Percentiles rank a stretch among this genome's conserved stretches.
Conservation (phyloP, 2,888 invertebrate species). For the Eupithecia tripunctaria region DNA sequence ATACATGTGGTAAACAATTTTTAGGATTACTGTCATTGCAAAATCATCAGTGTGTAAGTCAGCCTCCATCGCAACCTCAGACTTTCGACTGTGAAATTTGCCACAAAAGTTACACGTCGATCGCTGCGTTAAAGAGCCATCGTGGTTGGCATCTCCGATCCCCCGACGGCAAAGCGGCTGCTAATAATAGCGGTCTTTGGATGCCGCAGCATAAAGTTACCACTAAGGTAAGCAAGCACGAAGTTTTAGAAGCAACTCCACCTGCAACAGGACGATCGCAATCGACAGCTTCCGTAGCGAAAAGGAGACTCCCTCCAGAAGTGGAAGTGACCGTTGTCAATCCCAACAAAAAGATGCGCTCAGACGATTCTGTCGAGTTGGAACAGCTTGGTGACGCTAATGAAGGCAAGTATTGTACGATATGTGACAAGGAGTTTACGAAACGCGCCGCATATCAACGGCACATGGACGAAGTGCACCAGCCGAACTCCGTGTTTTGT, state of each 20-base stretch:
- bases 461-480: conserved; percentile 85
- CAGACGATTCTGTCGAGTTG: conserved; percentile 75
- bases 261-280: conserved; percentile 50
- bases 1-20: conserved; percentile 83
- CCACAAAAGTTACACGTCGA: conserved; percentile 86
- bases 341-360: conserved; percentile 78
- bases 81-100: conserved; percentile 87
- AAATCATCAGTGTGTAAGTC: conserved; percentile 83
- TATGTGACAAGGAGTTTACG: conserved; percentile 86
- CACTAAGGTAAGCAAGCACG: conserved; percentile 80
- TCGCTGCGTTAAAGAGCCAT: conserved; percentile 87
- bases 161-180: conserved; percentile 82
- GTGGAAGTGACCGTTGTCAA: conserved; percentile 82
- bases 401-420: conserved; percentile 83
- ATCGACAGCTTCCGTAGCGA: conserved; percentile 54
- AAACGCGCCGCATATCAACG: conserved; percentile 85
- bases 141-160: conserved; percentile 87
- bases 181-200: conserved; percentile 80
- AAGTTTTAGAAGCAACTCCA: conserved; percentile 67
- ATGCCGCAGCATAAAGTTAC: conserved; percentile 83
- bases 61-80: conserved; percentile 64
- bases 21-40: conserved; percentile 80
- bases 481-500: conserved; percentile 83
- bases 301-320: conserved; percentile 78
- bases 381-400: conserved; percentile 73